Evolutionary conservation across 2,797 vertebrate genomes (phyloP), one percentile per base, ranked within the genome.

Genomic region (Carduelis carduelis): DNA sequence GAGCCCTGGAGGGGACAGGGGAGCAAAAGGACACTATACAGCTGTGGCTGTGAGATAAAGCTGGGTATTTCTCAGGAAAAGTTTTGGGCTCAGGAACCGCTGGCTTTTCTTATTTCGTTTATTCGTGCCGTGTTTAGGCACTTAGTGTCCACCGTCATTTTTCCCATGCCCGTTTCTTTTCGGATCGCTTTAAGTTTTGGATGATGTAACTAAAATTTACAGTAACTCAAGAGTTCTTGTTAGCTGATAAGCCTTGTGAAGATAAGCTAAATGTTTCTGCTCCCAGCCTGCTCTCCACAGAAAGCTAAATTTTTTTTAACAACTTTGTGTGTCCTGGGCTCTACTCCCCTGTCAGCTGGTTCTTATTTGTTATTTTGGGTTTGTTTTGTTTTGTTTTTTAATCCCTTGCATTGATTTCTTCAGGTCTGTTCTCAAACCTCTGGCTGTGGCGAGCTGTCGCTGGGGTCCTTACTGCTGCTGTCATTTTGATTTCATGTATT

Each of bases 401-500:
- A 53, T 61, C 66, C 22, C 20, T 55, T 24, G 7, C 5, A 1
- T 56, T 74, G 55, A 1, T 70, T 39, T 93, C 85, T 83, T 28
- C 91, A 96, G 94, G 61, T 78, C 53, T 96, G 0, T 78, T 95
- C 16, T 89, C 89, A 78, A 95, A 78, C n/a, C 41, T 93, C 81
- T 90, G 94, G 86, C 41, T 96, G 15, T 96, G 94, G 95, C 53
- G 61, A 71, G 69, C 34, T 63, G 26, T 95, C 0, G 7, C 93
- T 49, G 94, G 53, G 46, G 37, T 60, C 57, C 94, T 96, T 49
- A 6, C 41, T 24, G 69, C 49, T 78, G 69, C 49, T 18, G 34
- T 95, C 34, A 44, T 93, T 94, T 81, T 90, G 49, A 41, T 95
- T 71, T 78, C 37, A 32, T 93, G 74, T 75, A 30, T 95, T 88